phyloP scores from a whole-genome alignment of 2,797 vertebrate species.

The Esox lucius region DNA sequence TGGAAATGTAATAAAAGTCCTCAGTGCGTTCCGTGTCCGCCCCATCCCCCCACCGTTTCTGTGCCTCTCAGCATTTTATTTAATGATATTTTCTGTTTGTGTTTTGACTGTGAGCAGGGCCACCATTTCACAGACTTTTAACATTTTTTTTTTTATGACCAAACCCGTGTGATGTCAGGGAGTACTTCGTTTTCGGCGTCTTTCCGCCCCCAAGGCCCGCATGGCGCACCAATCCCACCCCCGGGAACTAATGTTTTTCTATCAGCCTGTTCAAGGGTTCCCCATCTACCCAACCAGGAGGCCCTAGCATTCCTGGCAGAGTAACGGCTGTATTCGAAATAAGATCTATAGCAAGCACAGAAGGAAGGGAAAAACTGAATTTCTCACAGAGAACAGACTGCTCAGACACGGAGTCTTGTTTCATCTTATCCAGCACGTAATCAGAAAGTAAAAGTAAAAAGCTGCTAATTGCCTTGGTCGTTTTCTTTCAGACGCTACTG shows the following conservation, averaged over 20 bases:
- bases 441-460: conserved; percentile 10
- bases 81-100: conserved; percentile 19
- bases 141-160: conserved; percentile 16
- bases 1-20: neutral
- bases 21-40: neutral
- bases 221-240: neutral
- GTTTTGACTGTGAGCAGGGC: conserved; percentile 38
- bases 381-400: conserved; percentile 8
- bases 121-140: conserved; percentile 16
- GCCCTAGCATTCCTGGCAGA: conserved; percentile 15
- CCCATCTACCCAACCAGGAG: conserved; percentile 11
- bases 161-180: conserved; percentile 14
- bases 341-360: neutral
- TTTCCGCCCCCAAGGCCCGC: conserved; percentile 8
- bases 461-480: conserved; percentile 20
- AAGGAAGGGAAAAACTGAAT: neutral
- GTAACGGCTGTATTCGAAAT: neutral
- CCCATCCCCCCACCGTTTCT: neutral
- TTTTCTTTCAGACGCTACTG: conserved; percentile 13
- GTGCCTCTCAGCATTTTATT: neutral
- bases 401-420: neutral
- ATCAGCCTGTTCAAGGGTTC: conserved; percentile 19
- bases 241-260: conserved; percentile 29
- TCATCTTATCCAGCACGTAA: conserved; percentile 16
- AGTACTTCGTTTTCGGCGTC: conserved; percentile 28